A percentile compares a stretch with the other conserved stretches of the same genome.
Evolutionary conservation across 1,140 invertebrate species (phyloP).

Genomic region (Neodiprion virginianus): DNA sequence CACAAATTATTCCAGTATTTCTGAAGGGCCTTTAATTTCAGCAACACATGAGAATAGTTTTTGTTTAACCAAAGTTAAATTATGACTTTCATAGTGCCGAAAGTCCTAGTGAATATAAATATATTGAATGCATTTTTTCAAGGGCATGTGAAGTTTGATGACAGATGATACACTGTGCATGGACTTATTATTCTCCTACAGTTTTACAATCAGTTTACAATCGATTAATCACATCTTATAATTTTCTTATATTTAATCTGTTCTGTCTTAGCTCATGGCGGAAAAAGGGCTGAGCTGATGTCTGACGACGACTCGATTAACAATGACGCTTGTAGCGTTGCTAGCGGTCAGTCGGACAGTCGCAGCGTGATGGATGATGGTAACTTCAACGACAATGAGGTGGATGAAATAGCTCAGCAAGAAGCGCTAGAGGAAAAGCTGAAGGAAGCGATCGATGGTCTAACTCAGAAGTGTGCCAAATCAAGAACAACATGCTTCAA

Average conservation of each 20-base stretch:
- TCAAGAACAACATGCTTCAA: conserved; percentile 77
- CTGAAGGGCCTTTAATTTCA: too few relatives aligned
- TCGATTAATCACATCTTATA: too few relatives aligned
- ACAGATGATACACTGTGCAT: too few relatives aligned
- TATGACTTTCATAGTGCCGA: too few relatives aligned
- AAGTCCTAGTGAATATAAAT: too few relatives aligned
- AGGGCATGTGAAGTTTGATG: too few relatives aligned
- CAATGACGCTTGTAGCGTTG: conserved; percentile 73
- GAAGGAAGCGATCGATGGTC: conserved; percentile 82
- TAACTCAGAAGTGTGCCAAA: conserved; percentile 85
- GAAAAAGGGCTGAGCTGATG: conserved; percentile 50
- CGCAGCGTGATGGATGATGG: conserved; percentile 69
- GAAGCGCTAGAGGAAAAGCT: conserved; percentile 92
- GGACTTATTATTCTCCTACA: too few relatives aligned
- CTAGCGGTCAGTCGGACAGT: conserved; percentile 71
- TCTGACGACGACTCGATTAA: conserved; percentile 76
- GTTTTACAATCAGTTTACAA: too few relatives aligned
- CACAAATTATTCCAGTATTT: too few relatives aligned
- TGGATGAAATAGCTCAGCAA: conserved; percentile 66
- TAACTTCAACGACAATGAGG: conserved; percentile 57
- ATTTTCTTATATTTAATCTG: background rate
- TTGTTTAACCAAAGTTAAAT: too few relatives aligned
- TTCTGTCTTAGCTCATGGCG: conserved; percentile 37
- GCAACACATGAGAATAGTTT: too few relatives aligned
- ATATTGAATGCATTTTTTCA: too few relatives aligned